Percentiles rank a stretch among this genome's conserved stretches.
Evolutionary conservation across 2,797 vertebrate species (phyloP).

Genomic region (Anas flavirostris): DNA sequence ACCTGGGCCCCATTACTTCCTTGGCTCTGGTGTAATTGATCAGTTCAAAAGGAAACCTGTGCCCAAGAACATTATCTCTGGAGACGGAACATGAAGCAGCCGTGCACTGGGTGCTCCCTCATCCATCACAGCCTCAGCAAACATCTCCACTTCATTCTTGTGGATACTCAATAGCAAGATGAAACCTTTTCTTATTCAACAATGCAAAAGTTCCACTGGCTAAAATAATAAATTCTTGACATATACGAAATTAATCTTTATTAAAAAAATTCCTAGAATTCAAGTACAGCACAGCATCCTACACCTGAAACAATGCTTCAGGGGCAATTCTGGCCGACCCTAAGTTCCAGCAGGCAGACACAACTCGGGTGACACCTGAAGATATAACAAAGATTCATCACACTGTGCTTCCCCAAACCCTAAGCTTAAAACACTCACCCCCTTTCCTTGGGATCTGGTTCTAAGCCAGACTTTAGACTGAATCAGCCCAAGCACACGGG

Average conservation of each 20-base stretch:
- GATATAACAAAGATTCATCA: not conserved
- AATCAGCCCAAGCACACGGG: fast-evolving
- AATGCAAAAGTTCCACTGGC: not conserved
- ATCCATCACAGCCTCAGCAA: not conserved
- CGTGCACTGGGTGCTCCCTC: not conserved
- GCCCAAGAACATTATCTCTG: not conserved
- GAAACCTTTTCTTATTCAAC: not conserved
- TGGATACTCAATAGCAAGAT: not conserved
- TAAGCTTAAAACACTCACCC: not conserved
- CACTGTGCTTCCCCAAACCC: not conserved
- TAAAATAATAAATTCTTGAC: not conserved
- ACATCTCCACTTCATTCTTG: not conserved
- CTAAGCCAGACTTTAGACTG: not conserved
- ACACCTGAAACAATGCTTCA: not conserved
- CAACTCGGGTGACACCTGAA: not conserved
- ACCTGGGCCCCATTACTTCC: not conserved
- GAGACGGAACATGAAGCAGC: not conserved
- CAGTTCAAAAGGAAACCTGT: not conserved
- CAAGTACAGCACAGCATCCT: not conserved
- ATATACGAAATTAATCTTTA: not conserved
- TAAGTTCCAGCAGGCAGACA: not conserved
- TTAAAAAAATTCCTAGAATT: not conserved
- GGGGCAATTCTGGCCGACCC: not conserved
- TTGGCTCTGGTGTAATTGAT: conserved; percentile 41
- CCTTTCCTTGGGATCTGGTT: not conserved